Percentiles rank a stretch among this genome's conserved stretches.
These are phyloP conservation scores for Potorous gilbertii DNA, from an alignment of 2,797 vertebrate genomes.

Conservation along the genomic window DNA sequence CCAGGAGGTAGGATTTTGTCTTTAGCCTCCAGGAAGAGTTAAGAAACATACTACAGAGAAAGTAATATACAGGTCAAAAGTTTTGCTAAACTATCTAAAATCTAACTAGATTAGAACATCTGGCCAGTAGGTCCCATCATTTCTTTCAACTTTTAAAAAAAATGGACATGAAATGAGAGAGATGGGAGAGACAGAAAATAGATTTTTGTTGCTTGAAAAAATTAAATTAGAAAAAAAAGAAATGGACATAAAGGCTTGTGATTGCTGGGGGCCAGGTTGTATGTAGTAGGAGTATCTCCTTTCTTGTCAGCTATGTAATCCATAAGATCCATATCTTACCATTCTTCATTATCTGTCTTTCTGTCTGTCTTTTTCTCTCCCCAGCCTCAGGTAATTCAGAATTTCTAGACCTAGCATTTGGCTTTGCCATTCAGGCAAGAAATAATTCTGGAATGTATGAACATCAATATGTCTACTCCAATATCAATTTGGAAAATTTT, in stretches of 20 bases:
- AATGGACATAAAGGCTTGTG: not conserved
- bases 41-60: not conserved
- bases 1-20: not conserved
- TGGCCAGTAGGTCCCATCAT: not conserved
- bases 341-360: not conserved
- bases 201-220: not conserved
- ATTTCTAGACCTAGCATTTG: not conserved
- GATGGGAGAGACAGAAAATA: not conserved
- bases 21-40: not conserved
- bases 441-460: not conserved
- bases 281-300: not conserved
- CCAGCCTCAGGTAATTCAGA: not conserved
- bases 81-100: not conserved
- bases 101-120: not conserved
- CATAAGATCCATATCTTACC: not conserved
- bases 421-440: not conserved
- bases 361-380: not conserved
- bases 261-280: not conserved
- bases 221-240: not conserved
- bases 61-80: not conserved
- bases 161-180: not conserved
- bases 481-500: not conserved
- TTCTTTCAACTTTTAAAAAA: not conserved
- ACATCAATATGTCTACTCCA: not conserved
- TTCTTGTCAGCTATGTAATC: not conserved